Conservation (phyloP, 2,113 vertebrate genomes). For the Nibea albiflora region DNA sequence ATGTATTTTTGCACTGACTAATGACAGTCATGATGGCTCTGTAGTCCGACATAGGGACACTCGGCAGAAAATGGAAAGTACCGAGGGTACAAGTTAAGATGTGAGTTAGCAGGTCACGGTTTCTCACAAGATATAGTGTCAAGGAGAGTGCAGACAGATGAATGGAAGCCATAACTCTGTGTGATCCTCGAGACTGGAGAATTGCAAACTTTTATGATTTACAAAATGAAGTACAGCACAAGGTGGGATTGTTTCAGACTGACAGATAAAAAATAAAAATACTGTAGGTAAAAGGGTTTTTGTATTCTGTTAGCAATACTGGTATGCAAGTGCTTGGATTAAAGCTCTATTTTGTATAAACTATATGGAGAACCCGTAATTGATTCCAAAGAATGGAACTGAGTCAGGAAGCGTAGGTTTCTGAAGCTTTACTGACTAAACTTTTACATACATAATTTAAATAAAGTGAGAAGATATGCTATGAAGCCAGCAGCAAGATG, state of each 20-base stretch:
- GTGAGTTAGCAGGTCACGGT: background rate
- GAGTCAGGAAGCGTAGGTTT: background rate
- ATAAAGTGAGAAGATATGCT: background rate
- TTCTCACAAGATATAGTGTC: slow-evolving; percentile 13
- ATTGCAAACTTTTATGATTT: background rate
- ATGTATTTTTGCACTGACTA: slow-evolving; percentile 73
- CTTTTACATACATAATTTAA: background rate
- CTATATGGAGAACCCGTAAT: background rate
- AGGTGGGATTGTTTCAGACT: background rate
- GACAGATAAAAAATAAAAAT: background rate
- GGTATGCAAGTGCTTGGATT: background rate
- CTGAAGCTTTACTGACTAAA: background rate
- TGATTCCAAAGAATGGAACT: too few relatives aligned
- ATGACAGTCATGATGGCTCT: slow-evolving; percentile 50
- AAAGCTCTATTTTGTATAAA: background rate
- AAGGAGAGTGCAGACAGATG: slow-evolving; percentile 41
- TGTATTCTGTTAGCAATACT: background rate
- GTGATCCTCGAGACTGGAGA: slow-evolving; percentile 36
- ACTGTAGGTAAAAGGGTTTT: too few relatives aligned
- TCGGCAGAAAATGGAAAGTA: slow-evolving; percentile 50
- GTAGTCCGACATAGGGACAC: slow-evolving; percentile 28
- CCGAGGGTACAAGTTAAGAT: background rate
- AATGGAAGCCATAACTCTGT: slow-evolving; percentile 12
- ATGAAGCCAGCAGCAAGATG: background rate
- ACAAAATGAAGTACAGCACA: background rate